phyloP scores from a whole-genome alignment of 2,113 vertebrate species.

The Pelecanoides urinatrix region DNA sequence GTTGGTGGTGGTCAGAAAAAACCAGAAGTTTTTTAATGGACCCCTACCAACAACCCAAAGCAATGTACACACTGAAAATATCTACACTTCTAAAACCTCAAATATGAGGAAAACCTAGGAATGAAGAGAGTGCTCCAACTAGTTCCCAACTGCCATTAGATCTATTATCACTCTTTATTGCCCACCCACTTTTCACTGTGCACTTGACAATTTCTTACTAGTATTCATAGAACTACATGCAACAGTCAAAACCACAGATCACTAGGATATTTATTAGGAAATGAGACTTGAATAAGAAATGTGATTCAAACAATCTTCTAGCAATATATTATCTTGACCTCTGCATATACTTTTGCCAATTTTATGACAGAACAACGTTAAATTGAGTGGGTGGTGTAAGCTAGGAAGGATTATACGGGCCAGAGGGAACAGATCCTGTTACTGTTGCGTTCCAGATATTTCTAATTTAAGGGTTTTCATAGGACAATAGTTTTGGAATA shows the following conservation, averaged over 20 bases:
- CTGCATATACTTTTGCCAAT: conserved; percentile 23
- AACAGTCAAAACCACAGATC: conserved; percentile 39
- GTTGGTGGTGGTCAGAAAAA: background rate
- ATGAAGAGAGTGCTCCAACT: background rate
- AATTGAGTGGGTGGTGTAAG: conserved; percentile 55
- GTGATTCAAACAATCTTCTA: conserved; percentile 28
- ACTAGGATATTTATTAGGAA: conserved; percentile 48
- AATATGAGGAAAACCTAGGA: background rate
- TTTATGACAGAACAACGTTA: conserved; percentile 38
- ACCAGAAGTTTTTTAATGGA: background rate
- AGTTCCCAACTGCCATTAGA: background rate
- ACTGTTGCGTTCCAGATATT: conserved; percentile 18
- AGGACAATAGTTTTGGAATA: conserved; percentile 35
- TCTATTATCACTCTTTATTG: conserved; percentile 15
- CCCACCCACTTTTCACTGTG: conserved; percentile 34
- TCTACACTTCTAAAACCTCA: background rate
- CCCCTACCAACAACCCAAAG: background rate
- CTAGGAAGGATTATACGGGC: conserved; percentile 8
- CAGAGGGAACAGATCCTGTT: conserved; percentile 36
- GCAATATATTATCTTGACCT: conserved; percentile 49
- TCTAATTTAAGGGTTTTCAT: conserved; percentile 33
- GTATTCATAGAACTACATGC: background rate
- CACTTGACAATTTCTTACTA: conserved; percentile 40
- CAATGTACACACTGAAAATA: background rate
- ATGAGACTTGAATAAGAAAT: conserved; percentile 45